phyloP scores from a whole-genome alignment of 2,113 vertebrate species.

The Macrotus californicus region DNA sequence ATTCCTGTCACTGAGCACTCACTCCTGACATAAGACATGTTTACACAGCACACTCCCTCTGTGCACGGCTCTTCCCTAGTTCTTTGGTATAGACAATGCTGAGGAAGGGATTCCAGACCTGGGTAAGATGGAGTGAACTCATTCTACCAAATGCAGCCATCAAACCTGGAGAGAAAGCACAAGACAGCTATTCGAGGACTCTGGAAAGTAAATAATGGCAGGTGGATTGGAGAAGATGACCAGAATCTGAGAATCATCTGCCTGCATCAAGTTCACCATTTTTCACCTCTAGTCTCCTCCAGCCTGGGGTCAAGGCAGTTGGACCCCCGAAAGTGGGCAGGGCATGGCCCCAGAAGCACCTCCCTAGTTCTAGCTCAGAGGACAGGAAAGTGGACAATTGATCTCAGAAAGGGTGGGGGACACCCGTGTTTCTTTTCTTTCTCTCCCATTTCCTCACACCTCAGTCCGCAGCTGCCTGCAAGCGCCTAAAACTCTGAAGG shows the following conservation, averaged over 20 bases:
- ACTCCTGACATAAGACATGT: not conserved
- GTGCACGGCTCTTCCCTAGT: not conserved
- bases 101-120: not conserved
- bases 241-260: no score
- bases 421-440: not conserved
- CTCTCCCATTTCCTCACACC: not conserved
- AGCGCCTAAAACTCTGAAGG: not conserved
- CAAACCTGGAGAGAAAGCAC: not conserved
- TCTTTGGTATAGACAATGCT: no score
- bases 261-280: not conserved
- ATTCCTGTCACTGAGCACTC: not conserved
- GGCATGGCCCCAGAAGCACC: accelerated
- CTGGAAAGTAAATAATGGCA: not conserved
- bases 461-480: no score
- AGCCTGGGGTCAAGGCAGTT: not conserved
- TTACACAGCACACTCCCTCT: not conserved
- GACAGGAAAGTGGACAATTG: not conserved
- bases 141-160: no score
- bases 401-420: not conserved
- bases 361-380: not conserved
- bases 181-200: not conserved
- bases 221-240: not conserved
- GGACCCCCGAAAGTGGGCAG: no score
- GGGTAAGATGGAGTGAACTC: not conserved
- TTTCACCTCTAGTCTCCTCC: not conserved